A percentile compares a stretch with the other conserved stretches of the same genome.
phyloP scores from a whole-genome alignment of 2,888 invertebrate genomes.

The Microdon myrmicae region DNA sequence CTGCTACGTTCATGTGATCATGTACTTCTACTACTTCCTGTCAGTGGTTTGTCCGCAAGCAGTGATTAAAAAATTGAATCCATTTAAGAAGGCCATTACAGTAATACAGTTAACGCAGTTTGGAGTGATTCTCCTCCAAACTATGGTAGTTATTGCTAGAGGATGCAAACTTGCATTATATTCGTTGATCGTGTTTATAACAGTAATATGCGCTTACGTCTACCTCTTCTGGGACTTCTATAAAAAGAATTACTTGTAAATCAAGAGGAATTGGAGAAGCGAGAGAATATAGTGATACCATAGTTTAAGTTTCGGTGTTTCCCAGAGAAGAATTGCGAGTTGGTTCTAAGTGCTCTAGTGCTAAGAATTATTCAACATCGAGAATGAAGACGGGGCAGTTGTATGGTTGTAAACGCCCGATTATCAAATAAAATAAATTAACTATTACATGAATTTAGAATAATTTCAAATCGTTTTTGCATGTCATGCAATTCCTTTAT shows the following conservation, averaged over 20 bases:
- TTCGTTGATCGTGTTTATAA: conserved; percentile 70
- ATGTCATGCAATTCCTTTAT: no score
- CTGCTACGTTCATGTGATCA: conserved; percentile 76
- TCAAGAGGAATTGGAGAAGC: no score
- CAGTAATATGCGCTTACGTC: conserved; percentile 74
- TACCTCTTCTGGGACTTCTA: conserved; percentile 80
- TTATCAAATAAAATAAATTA: no score
- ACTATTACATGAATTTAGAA: no score
- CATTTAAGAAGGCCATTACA: conserved; percentile 73
- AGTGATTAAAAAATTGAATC: conserved; percentile 69
- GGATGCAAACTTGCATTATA: conserved; percentile 70
- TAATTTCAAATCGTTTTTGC: no score
- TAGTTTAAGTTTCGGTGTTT: no score
- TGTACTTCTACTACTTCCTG: conserved; percentile 80
- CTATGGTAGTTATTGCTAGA: conserved; percentile 68
- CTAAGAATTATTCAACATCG: no score
- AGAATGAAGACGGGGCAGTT: no score
- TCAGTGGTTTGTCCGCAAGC: conserved; percentile 71
- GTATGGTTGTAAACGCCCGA: no score
- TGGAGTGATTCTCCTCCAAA: conserved; percentile 72
- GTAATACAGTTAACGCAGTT: conserved; percentile 80
- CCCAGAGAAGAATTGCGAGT: no score
- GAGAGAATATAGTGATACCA: no score
- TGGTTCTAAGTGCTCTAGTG: no score
- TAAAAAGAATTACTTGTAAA: conserved; percentile 65